A percentile compares a stretch with the other conserved stretches of the same genome.
Conservation (phyloP, 2,113 vertebrate genomes). For the Rhea pennata region DNA sequence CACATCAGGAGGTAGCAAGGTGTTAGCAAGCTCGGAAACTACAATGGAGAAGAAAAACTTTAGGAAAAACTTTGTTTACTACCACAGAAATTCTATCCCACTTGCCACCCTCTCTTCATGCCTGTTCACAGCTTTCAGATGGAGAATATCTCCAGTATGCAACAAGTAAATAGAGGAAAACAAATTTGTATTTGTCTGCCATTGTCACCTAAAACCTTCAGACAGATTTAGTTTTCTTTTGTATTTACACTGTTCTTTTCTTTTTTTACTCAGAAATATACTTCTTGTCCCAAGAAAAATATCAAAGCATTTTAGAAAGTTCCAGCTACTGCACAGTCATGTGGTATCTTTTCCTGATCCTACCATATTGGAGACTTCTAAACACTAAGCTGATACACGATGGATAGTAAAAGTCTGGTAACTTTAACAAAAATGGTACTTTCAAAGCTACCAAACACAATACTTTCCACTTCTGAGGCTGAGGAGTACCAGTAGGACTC, state of each 20-base stretch:
- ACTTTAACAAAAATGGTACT: neutral
- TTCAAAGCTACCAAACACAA: neutral
- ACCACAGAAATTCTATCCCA: neutral
- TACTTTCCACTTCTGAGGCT: neutral
- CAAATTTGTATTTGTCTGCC: rapidly evolving
- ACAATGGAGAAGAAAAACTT: neutral
- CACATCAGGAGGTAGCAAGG: neutral
- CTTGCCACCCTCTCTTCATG: neutral
- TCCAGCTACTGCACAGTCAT: neutral
- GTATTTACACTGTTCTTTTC: neutral
- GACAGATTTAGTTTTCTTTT: neutral
- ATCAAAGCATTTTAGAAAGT: neutral
- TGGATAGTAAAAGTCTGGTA: rapidly evolving
- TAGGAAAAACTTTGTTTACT: neutral
- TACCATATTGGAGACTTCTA: neutral
- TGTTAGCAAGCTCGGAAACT: neutral
- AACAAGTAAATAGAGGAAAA: neutral
- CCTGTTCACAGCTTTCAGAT: neutral
- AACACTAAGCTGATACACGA: neutral
- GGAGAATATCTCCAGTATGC: neutral
- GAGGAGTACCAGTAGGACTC: neutral
- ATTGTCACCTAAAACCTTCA: neutral
- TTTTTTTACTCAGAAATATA: neutral
- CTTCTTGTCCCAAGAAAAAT: neutral
- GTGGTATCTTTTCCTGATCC: neutral